Percentiles rank a stretch among this genome's conserved stretches.
These are phyloP conservation scores for Nycticebus coucang DNA, from an alignment of 2,113 vertebrate genomes.

Conservation along the genomic window DNA sequence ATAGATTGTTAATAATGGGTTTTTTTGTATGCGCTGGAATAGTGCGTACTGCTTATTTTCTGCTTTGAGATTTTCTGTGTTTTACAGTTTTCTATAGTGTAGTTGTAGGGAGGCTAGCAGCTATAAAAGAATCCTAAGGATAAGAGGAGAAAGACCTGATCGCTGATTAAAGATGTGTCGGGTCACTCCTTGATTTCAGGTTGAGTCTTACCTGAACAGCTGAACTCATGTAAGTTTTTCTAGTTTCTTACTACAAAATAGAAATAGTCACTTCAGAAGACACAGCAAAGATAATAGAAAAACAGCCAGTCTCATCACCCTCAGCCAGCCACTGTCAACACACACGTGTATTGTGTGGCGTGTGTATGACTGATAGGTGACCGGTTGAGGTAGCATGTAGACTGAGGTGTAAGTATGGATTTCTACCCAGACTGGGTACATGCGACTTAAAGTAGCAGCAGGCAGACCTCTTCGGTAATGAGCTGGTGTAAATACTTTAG, in stretches of 20 bases:
- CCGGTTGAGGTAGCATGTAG: background rate
- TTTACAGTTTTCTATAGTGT: background rate
- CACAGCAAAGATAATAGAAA: background rate
- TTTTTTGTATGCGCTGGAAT: background rate
- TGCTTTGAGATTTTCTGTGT: background rate
- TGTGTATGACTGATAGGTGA: background rate
- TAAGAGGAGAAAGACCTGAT: background rate
- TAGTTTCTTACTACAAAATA: constrained; percentile 3
- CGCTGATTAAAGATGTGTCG: background rate
- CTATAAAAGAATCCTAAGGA: background rate
- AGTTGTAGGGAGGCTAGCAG: background rate
- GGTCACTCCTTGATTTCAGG: background rate
- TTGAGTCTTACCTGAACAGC: background rate
- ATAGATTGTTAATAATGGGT: background rate
- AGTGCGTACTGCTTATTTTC: background rate
- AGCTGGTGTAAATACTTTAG: background rate
- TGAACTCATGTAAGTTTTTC: background rate
- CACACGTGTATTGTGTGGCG: background rate
- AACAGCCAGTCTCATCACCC: background rate
- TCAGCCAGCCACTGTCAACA: background rate
- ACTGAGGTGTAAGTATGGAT: background rate
- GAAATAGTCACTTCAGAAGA: constrained; percentile 19
- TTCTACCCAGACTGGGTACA: background rate
- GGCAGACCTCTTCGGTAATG: background rate
- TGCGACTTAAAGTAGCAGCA: background rate